phyloP scores from a whole-genome alignment of 2,113 vertebrate genomes.

The Guaruba guarouba region DNA sequence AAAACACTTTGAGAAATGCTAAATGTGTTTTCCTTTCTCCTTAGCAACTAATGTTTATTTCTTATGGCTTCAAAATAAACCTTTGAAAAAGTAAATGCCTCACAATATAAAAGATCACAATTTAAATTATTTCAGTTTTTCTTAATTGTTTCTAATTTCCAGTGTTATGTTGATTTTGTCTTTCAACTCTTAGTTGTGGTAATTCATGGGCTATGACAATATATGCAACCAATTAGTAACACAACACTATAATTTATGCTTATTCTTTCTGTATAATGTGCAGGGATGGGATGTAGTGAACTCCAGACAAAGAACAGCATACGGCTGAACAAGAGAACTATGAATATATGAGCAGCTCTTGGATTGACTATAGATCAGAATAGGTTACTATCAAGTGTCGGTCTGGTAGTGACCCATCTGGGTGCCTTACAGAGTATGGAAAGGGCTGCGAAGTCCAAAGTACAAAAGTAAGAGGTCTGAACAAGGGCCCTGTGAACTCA shows the following conservation, averaged over 20 bases:
- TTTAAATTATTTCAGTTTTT: background rate
- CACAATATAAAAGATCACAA: background rate
- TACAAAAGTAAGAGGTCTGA: background rate
- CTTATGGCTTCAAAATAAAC: background rate
- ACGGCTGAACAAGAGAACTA: background rate
- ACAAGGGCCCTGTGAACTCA: background rate
- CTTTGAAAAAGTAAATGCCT: background rate
- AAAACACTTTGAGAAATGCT: background rate
- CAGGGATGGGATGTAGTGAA: background rate
- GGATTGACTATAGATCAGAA: background rate
- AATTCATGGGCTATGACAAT: background rate
- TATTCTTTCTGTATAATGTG: background rate
- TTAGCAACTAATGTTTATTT: background rate
- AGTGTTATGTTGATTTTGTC: background rate
- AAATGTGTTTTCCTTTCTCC: background rate
- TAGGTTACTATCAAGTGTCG: background rate
- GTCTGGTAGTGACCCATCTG: background rate
- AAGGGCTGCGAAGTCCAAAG: background rate
- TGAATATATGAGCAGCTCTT: background rate
- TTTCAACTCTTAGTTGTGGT: background rate
- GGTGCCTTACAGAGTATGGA: background rate
- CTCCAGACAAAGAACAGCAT: background rate
- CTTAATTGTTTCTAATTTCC: background rate
- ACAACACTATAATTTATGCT: background rate
- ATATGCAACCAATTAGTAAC: background rate